These are phyloP conservation scores for Bilobella aurantiaca DNA, from an alignment of 1,140 invertebrate genomes.

Conservation along the genomic window DNA sequence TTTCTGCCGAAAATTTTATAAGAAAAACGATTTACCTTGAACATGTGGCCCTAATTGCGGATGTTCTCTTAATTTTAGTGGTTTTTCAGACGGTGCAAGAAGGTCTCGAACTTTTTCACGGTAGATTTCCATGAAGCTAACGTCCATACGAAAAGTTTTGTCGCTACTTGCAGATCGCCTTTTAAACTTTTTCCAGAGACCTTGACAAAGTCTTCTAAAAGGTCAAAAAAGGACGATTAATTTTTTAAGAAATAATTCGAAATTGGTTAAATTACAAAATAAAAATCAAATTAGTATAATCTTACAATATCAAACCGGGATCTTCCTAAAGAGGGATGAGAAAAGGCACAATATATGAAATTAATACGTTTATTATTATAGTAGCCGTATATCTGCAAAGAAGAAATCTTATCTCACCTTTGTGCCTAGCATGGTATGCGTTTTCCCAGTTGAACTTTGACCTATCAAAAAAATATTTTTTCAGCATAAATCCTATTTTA, in stretches of 20 bases:
- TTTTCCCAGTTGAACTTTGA: conserved; percentile 61
- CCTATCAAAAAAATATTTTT: background rate
- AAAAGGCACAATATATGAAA: background rate
- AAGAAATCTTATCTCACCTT: conserved; percentile 37
- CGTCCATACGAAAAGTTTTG: conserved; percentile 36
- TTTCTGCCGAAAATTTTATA: no score
- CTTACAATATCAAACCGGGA: conserved; percentile 44
- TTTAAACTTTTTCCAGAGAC: conserved; percentile 41
- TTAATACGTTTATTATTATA: conserved; percentile 4
- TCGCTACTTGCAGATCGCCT: background rate
- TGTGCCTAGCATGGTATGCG: conserved; percentile 62
- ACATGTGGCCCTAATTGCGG: conserved; percentile 54
- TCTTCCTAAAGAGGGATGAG: conserved; percentile 39
- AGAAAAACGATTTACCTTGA: conserved; percentile 46
- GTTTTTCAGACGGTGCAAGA: conserved; percentile 43
- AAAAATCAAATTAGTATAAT: background rate
- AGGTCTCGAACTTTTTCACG: conserved; percentile 54
- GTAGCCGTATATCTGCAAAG: background rate
- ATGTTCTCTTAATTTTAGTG: conserved; percentile 51
- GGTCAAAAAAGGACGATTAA: background rate
- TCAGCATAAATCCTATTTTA: background rate
- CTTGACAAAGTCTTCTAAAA: conserved; percentile 37
- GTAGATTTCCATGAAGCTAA: conserved; percentile 67
- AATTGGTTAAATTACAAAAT: background rate
- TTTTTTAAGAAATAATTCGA: background rate